These are phyloP conservation scores for Cynodonichthys magdalenae DNA, from an alignment of 2,797 vertebrate genomes.

Conservation along the genomic window DNA sequence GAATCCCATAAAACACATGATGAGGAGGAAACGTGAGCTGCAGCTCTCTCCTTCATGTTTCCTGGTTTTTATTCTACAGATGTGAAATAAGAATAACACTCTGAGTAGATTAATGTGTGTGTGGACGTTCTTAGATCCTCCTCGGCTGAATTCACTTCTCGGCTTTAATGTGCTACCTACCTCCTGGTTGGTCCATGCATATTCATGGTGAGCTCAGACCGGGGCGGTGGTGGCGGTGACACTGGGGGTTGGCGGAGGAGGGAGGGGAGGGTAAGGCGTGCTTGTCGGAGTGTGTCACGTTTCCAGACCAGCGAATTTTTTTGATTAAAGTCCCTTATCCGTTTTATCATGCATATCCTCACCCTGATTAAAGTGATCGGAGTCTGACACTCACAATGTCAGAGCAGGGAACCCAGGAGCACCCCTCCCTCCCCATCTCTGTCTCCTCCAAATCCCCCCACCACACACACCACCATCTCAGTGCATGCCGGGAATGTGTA, in stretches of 20 bases:
- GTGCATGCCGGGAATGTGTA: conserved; percentile 92
- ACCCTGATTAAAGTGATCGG: conserved; percentile 99
- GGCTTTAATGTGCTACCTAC: background rate
- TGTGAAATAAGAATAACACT: conserved; percentile 9
- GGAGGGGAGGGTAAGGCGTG: conserved; percentile 86
- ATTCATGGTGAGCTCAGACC: conserved; percentile 91
- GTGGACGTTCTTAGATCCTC: conserved; percentile 51
- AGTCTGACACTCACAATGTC: conserved; percentile 99
- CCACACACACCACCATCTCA: conserved; percentile 20
- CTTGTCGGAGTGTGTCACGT: conserved; percentile 97
- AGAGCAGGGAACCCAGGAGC: conserved; percentile 89
- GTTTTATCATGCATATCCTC: conserved; percentile 99
- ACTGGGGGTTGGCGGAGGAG: conserved; percentile 63
- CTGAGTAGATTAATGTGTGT: conserved; percentile 9
- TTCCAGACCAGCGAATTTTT: conserved; percentile 99
- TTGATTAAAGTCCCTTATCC: conserved; percentile 99
- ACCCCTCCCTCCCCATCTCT: conserved; percentile 42
- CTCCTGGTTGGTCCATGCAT: conserved; percentile 86
- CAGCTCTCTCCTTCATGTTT: conserved; percentile 18
- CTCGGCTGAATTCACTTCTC: conserved; percentile 83
- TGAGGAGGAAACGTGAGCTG: conserved; percentile 37
- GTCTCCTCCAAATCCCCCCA: conserved; percentile 8
- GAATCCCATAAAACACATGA: conserved; percentile 64
- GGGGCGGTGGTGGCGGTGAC: conserved; percentile 81
- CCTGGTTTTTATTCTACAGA: conserved; percentile 13